Evolutionary conservation across 2,888 invertebrate genomes (phyloP), one percentile per base, ranked within the genome.

Genomic region (Saturnia japonica): DNA sequence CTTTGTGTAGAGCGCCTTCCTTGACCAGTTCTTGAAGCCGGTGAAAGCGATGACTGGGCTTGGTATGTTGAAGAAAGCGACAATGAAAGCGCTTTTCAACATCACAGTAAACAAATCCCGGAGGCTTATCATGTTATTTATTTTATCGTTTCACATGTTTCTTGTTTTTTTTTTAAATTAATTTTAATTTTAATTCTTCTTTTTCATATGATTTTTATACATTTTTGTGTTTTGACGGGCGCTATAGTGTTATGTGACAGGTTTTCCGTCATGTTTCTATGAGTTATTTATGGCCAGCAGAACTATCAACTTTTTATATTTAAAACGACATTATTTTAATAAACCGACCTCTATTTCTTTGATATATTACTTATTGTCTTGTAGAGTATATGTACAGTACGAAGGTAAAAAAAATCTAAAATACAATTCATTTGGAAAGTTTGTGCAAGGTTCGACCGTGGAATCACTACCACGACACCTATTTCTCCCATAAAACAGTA

Each of bases 11-110:
- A 92, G 77, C 0, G 88, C 85, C 74, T 85, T 88, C 62, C 88
- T 79, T 1, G 92, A 89, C 93, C 93, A 93, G 81, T 84, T 83
- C 73, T 85, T 91, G 28, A 93, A 73, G 4, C 89, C 87, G 0
- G 88, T 78, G 72, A 91, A 80, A 6, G 91, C 91, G 68, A 87
- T 79, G 1, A 91, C 80, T 0, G 91, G 92, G 69, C 81, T 88
- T 0, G 89, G 89, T 74, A 93, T 87, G 83, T 82, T 88, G 74
- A 93, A 82, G 72, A 90, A 91, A 68, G 90, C 89, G 64, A 87
- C 88, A 3, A 91, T 80, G 60, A 91, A 83, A 1, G 89, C 88
- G 77, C 87, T 89, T 77, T 78, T 89, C 78, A 91, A 86, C 91
- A 93, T 90, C 77, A 89, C 90, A 86, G 80, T 71, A 40, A 88